Evolutionary conservation across 1,140 invertebrate genomes (phyloP).

Genomic region (Penaeus japonicus): DNA sequence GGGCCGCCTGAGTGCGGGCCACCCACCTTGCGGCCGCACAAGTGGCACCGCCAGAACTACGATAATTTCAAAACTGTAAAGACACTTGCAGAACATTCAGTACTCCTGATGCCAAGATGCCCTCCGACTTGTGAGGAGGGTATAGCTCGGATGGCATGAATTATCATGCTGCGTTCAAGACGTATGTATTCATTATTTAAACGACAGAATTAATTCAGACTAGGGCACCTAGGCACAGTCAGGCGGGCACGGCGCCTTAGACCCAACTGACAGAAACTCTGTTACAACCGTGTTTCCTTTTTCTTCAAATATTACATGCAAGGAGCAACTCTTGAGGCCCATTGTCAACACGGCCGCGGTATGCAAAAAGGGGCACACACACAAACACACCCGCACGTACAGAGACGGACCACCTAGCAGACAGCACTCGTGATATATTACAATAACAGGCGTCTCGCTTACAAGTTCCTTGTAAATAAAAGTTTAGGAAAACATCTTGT

Average conservation of each 20-base stretch:
- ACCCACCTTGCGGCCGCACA: slow-evolving; percentile 53
- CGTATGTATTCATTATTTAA: no score
- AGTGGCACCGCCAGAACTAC: slow-evolving; percentile 49
- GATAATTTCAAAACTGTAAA: slow-evolving; percentile 31
- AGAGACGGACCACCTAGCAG: no score
- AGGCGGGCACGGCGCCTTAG: slow-evolving; percentile 11
- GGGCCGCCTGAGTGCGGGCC: slow-evolving; percentile 51
- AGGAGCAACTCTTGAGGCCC: slow-evolving; percentile 2
- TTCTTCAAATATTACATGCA: slow-evolving; percentile 41
- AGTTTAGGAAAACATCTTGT: background rate
- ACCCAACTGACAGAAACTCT: slow-evolving; percentile 43
- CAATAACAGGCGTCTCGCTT: no score
- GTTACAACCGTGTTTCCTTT: slow-evolving; percentile 48
- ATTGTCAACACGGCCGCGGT: slow-evolving; percentile 26
- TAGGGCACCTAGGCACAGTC: background rate
- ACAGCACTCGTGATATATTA: no score
- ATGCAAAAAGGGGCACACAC: background rate
- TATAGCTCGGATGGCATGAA: no score
- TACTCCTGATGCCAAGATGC: no score
- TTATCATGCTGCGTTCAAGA: no score
- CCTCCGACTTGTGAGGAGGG: no score
- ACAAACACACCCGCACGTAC: no score
- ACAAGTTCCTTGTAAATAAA: no score
- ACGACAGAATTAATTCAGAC: background rate
- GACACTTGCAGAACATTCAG: background rate